Evolutionary conservation across 2,113 vertebrate species (phyloP), one percentile per base, ranked within the genome.

Genomic region (Pelmatolapia mariae): DNA sequence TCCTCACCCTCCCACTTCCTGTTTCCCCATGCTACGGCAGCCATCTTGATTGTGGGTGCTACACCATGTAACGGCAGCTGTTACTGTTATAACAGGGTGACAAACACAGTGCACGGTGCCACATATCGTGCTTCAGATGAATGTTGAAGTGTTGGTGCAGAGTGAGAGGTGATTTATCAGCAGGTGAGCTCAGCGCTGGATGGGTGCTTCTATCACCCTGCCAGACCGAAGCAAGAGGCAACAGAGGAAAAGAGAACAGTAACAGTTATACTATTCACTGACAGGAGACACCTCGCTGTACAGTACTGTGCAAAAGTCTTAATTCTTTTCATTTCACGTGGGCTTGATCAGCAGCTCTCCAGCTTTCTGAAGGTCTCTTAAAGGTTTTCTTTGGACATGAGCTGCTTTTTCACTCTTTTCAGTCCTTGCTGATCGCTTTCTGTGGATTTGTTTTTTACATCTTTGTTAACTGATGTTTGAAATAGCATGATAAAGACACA

Each of bases 41-140:
- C 91, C 92, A 94, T 94, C 71, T 93, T 94, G 86, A 89, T 86
- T 92, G 82, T 86, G 80, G 82, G 15, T 38, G 68, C 80, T n/a
- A 57, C 24, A 22, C 83, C n/a, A 16, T 83, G 86, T 85, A 86
- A 87, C 40, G 82, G 59, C 90, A 92, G 85, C 73, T 92, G 87
- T 82, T 93, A 71, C 80, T 82, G 76, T 84, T 91, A 71, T 45
- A 71, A 56, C 43, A n/a, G 45, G 76, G 79, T 29, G 81, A 89
- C 86, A 91, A 91, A 84, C 36, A 52, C 36, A 52, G 19, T 7
- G 71, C 73, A 59, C 59, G 81, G 76, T 93, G 86, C 71, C 82
- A 86, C 87, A 83, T 61, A 87, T 87, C 82, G 73, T 85, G 57
- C 80, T 81, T 1, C 4, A 88, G 88, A 94, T 89, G 16, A 90